phyloP scores from a whole-genome alignment of 1,140 invertebrate species.

The Formica exsecta region DNA sequence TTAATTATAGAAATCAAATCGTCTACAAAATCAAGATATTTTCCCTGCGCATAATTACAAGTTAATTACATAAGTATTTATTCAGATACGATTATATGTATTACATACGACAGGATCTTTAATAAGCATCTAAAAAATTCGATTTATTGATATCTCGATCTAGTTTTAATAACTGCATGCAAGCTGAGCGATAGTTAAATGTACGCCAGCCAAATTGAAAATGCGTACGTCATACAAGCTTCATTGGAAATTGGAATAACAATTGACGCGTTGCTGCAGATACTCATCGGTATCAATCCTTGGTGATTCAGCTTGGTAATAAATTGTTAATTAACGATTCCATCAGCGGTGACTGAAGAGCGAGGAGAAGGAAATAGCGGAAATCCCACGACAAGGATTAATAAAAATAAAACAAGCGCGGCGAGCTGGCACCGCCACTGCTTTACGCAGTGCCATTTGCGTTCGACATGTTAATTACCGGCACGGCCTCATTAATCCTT shows the following conservation, averaged over 20 bases:
- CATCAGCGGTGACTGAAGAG: slow-evolving; percentile 9
- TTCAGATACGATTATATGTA: background rate
- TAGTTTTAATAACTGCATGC: slow-evolving; percentile 57
- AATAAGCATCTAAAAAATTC: slow-evolving; percentile 21
- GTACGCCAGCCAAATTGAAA: slow-evolving; percentile 44
- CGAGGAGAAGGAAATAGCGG: background rate
- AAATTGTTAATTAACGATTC: slow-evolving; percentile 70
- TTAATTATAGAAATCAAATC: background rate
- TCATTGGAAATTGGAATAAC: slow-evolving; percentile 26
- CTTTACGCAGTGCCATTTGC: slow-evolving; percentile 48
- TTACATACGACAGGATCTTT: background rate
- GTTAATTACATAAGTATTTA: background rate
- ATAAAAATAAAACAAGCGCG: slow-evolving; percentile 56
- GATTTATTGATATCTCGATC: slow-evolving; percentile 41
- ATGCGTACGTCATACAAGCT: slow-evolving; percentile 51
- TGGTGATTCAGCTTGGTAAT: slow-evolving; percentile 61
- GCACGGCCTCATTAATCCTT: slow-evolving; percentile 39
- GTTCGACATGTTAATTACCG: slow-evolving; percentile 67
- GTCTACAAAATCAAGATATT: background rate
- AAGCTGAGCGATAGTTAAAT: background rate
- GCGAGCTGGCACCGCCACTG: background rate
- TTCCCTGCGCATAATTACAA: background rate
- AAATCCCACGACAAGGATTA: slow-evolving; percentile 31
- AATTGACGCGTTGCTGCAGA: slow-evolving; percentile 13
- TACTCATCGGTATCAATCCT: slow-evolving; percentile 40